Evolutionary conservation across 2,113 vertebrate genomes (phyloP).

Genomic region (Eira barbara): DNA sequence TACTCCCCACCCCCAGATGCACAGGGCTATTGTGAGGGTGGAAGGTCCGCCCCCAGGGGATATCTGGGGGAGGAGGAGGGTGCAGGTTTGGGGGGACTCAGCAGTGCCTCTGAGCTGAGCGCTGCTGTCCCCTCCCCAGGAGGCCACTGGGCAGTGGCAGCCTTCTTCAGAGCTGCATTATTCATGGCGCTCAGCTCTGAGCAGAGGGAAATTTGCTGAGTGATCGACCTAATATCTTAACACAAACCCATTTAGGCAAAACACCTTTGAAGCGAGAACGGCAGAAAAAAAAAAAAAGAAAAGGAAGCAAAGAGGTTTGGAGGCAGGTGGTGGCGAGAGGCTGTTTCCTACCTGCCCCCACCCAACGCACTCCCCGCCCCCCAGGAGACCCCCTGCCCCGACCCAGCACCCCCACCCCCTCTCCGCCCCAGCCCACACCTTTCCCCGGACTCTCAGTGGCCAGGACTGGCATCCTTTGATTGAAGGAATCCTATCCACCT

Average conservation of each 20-base stretch:
- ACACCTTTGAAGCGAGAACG: conserved; percentile 46
- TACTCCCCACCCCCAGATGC: neutral
- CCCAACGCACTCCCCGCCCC: rapidly evolving
- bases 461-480: neutral
- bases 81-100: rapidly evolving
- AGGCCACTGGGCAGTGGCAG: neutral
- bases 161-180: conserved; percentile 35
- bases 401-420: neutral
- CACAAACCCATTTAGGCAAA: conserved; percentile 73
- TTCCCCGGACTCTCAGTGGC: neutral
- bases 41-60: too few relatives aligned
- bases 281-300: neutral
- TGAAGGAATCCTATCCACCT: neutral
- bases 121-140: neutral
- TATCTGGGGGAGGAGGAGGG: neutral
- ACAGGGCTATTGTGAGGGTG: neutral
- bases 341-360: rapidly evolving
- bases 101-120: neutral
- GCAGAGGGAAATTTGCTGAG: conserved; percentile 62
- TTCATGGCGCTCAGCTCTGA: neutral
- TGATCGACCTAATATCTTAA: conserved; percentile 61
- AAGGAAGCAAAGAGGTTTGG: neutral
- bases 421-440: neutral
- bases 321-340: neutral
- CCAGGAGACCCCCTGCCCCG: neutral